Conservation (phyloP, 2,797 vertebrate genomes). For the Sebastes matsubarae region DNA sequence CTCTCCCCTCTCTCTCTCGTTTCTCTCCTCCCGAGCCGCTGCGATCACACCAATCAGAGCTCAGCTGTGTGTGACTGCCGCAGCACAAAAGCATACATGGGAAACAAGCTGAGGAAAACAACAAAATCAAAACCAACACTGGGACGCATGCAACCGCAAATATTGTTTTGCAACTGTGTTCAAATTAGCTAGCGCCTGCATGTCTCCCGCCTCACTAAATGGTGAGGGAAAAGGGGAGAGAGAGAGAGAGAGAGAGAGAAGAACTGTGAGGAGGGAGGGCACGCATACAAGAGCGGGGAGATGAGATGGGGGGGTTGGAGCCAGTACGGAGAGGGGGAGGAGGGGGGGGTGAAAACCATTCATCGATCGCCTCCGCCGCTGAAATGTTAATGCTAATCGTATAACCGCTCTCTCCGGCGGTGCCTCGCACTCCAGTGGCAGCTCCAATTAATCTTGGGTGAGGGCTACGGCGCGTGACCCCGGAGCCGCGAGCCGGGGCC, state of each 20-base stretch:
- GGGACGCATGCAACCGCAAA: slow-evolving; percentile 70
- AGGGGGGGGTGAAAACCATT: slow-evolving; percentile 65
- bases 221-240: slow-evolving; percentile 32
- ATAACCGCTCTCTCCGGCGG: slow-evolving; percentile 91
- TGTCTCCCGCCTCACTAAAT: slow-evolving; percentile 80
- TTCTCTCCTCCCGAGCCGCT: slow-evolving; percentile 34
- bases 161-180: slow-evolving; percentile 79
- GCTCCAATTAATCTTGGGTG: slow-evolving; percentile 98
- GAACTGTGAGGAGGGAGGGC: slow-evolving; percentile 33
- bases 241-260: not conserved
- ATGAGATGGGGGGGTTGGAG: slow-evolving; percentile 46
- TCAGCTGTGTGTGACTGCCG: slow-evolving; percentile 59
- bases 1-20: not conserved
- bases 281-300: slow-evolving; percentile 33
- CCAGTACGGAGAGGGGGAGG: not conserved
- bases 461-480: slow-evolving; percentile 90
- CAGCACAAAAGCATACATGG: slow-evolving; percentile 60
- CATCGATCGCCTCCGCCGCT: slow-evolving; percentile 90
- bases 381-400: slow-evolving; percentile 98
- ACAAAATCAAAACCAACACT: slow-evolving; percentile 72
- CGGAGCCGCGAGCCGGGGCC: slow-evolving; percentile 87
- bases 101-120: slow-evolving; percentile 68
- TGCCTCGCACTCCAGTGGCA: slow-evolving; percentile 92
- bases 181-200: slow-evolving; percentile 82
- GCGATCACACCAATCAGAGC: slow-evolving; percentile 63